Base-by-base conservation (phyloP, 1,140 invertebrate species). In the Drosophila simulans region DNA sequence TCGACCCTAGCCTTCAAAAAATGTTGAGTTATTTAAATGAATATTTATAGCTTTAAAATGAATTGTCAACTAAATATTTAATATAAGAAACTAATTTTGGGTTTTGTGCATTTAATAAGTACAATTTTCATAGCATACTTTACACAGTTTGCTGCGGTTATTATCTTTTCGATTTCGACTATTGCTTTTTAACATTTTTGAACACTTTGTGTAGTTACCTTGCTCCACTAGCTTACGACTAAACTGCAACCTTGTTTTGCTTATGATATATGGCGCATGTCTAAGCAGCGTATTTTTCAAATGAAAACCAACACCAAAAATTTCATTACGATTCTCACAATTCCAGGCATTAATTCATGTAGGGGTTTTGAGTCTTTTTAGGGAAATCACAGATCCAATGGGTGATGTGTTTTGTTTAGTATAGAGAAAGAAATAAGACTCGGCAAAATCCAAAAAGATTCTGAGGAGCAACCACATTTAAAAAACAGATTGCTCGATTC, bases 111-210 rank as follows among this genome's bases (percentile, higher is more conserved):
- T 76, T 83, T 90, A 72, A 78, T 56, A 75, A 68, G 42, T 79
- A 82, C 51, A 88, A 83, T 83, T 88, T 88, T 89, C 43, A 64
- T 88, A 88, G 82, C 82, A 88, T 88, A 88, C 81, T 79, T 90
- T 74, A 60, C 60, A 59, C 39, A 51, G 66, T 75, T 65, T 68
- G 46, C 71, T 77, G 72, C 55, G 56, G 43, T 65, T 70, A 58
- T 77, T n/a, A 48, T 57, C 51, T 65, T 45, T 78, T 58, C 11
- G 54, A 69, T 75, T 77, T 75, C 48, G 55, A 80, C 72, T 70
- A 91, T 91, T 91, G 90, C 80, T 91, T 91, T 91, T 91, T 91
- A 91, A 91, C 90, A 91, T 90, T 91, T 91, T 89, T 89, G 73
- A 89, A 89, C 72, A 78, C 54, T 54, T 86, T 70, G 46, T 72